Evolutionary conservation across 2,113 vertebrate genomes (phyloP), one percentile per base, ranked within the genome.

Genomic region (Perca fluviatilis): DNA sequence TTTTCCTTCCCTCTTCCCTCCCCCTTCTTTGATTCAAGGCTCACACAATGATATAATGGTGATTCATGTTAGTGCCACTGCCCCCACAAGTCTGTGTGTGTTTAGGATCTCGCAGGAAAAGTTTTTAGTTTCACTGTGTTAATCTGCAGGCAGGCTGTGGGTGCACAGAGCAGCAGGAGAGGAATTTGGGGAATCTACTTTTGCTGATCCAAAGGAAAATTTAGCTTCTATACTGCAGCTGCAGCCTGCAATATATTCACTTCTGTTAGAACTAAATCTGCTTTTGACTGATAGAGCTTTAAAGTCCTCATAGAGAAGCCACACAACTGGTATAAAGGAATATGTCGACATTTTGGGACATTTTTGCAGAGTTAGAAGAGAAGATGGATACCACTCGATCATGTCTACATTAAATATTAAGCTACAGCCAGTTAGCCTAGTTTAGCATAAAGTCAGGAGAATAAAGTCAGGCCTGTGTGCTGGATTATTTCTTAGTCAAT

Each of bases 131-230:
- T 80, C 58, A 47, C 56, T 74, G 82, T 66, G 68, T 70, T 61
- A 57, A 77, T 80, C 40, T 76, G 56, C 71, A 62, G 79, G 79
- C 76, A 53, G 82, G 12, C 63, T 36, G 66, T 23, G 77, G 33
- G 73, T 54, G 68, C 82, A 77, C 73, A 56, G 70, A 79, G 40
- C 74, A 84, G 70, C 60, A 49, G 79, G 64, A 58, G 68, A 74
- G 83, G 83, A 56, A 85, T 91, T 61, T 73, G 33, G 87, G 82
- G 74, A 62, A 79, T 81, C 77, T 73, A 33, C 15, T 86, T 82
- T 23, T 88, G 90, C 89, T 92, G 89, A 92, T 30, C 66, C 82
- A 74, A 73, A 87, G 85, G 89, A 79, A 90, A 91, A 86, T 81
- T n/a, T 0, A 1, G 60, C 85, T 88, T 86, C 60, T 66, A 60